Percentiles rank a stretch among this genome's conserved stretches.
phyloP scores from a whole-genome alignment of 2,797 vertebrate species.

The Amblyopsis hoosieri region DNA sequence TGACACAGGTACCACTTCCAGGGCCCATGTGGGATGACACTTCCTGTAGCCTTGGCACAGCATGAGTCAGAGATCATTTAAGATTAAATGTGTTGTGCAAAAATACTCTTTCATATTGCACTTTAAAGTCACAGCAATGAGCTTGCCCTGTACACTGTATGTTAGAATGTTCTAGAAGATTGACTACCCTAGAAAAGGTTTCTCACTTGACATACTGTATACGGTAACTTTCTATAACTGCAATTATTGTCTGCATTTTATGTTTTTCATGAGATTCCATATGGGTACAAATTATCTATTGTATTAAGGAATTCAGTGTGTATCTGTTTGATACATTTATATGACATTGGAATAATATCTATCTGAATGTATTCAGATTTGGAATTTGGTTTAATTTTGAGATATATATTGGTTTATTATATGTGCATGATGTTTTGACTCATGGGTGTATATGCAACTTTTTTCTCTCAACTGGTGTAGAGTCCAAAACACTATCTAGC shows the following conservation, averaged over 20 bases:
- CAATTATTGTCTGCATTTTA: constrained; percentile 20
- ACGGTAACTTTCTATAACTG: constrained; percentile 37
- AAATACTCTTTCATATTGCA: constrained; percentile 24
- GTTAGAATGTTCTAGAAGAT: constrained; percentile 18
- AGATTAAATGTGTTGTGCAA: constrained; percentile 17
- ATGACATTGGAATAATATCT: no score
- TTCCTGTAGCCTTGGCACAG: constrained; percentile 85
- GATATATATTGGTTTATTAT: no score
- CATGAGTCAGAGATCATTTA: constrained; percentile 82
- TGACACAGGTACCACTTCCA: constrained; percentile 88
- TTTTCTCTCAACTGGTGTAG: constrained; percentile 18
- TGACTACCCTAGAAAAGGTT: constrained; percentile 14
- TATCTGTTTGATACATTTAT: no score
- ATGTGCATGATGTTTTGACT: constrained; percentile 18
- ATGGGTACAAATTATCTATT: constrained; percentile 23
- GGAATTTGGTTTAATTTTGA: constrained; percentile 3
- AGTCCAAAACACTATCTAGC: constrained; percentile 41
- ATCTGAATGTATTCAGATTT: background rate
- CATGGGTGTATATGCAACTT: background rate
- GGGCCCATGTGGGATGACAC: constrained; percentile 88
- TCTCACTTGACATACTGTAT: constrained; percentile 47
- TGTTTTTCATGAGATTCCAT: constrained; percentile 16
- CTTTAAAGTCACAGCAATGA: constrained; percentile 1
- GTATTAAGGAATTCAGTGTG: constrained; percentile 25
- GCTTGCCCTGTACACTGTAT: constrained; percentile 30